A percentile compares a stretch with the other conserved stretches of the same genome.
phyloP scores from a whole-genome alignment of 2,797 vertebrate species.

The Tympanoctomys barrerae region DNA sequence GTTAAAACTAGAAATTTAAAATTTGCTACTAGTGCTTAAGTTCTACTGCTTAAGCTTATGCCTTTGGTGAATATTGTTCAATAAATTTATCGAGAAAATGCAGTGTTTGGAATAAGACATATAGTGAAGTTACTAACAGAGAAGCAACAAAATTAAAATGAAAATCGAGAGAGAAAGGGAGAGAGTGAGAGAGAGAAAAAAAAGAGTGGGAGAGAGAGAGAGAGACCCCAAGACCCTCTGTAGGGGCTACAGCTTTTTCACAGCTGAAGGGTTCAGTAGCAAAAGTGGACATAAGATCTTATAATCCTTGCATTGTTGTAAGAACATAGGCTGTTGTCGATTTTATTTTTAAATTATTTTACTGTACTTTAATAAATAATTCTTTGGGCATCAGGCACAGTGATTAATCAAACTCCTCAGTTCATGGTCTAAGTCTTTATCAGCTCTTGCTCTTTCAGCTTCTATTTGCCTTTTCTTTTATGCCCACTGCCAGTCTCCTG shows the following conservation, averaged over 20 bases:
- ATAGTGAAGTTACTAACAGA: neutral
- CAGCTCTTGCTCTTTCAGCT: neutral
- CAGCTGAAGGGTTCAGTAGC: neutral
- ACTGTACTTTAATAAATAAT: neutral
- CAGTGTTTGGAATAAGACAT: neutral
- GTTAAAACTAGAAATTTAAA: neutral
- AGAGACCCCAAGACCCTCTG: neutral
- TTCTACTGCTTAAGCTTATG: neutral
- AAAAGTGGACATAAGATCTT: neutral
- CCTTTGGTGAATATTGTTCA: neutral
- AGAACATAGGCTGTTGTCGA: neutral
- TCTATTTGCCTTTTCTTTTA: neutral
- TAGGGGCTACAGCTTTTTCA: neutral
- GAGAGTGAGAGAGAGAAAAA: too few species aligned
- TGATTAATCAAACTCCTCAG: neutral
- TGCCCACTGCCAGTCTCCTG: too few species aligned
- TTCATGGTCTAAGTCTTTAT: neutral
- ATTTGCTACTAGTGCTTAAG: neutral
- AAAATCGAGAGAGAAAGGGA: neutral
- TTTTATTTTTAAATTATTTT: neutral
- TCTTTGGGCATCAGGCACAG: neutral
- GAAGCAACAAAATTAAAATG: neutral
- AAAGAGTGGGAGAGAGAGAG: too few species aligned
- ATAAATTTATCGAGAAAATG: neutral
- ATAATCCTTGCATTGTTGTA: neutral